Evolutionary conservation across 2,113 vertebrate genomes (phyloP).

Genomic region (Genyomyrus donnyi): DNA sequence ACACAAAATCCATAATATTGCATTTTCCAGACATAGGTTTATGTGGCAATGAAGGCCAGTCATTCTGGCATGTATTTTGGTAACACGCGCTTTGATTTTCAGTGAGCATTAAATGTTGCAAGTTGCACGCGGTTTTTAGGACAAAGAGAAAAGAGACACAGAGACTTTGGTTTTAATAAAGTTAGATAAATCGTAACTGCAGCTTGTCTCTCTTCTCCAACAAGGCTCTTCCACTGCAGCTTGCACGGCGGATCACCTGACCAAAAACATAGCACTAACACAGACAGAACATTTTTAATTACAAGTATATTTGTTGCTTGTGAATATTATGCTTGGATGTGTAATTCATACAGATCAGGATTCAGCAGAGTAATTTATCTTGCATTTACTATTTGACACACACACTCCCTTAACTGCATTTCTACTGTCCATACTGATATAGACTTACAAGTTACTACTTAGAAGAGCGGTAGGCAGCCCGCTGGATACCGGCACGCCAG

Average conservation of each 20-base stretch:
- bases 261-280: neutral
- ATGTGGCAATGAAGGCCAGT: neutral
- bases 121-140: neutral
- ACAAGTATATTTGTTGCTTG: neutral
- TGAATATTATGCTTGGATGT: neutral
- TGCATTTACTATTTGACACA: neutral
- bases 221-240: neutral
- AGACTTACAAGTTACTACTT: neutral
- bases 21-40: neutral
- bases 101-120: neutral
- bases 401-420: neutral
- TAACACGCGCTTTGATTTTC: neutral
- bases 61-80: neutral
- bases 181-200: neutral
- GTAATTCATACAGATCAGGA: neutral
- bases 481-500: neutral
- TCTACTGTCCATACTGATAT: neutral
- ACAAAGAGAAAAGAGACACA: neutral
- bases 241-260: neutral
- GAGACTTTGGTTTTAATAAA: neutral
- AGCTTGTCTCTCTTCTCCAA: neutral
- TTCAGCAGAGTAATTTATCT: neutral
- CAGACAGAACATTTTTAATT: neutral
- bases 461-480: neutral
- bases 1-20: neutral